Evolutionary conservation across 2,888 invertebrate genomes (phyloP).

Genomic region (Xestia sexstrigata): DNA sequence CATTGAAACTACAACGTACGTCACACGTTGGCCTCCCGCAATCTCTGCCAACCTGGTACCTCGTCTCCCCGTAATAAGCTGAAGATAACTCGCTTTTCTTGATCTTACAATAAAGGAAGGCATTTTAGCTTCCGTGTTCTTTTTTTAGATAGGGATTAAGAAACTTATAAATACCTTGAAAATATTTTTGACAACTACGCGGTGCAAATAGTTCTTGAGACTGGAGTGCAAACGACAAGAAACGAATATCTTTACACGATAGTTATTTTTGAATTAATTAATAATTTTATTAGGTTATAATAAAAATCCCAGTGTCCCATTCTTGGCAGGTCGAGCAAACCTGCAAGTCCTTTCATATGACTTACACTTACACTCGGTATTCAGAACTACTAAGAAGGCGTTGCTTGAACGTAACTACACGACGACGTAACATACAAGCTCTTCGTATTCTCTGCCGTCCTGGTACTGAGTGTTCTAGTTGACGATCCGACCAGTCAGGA

Average conservation of each 20-base stretch:
- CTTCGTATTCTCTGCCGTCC: slow-evolving; percentile 77
- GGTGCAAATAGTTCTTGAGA: not conserved
- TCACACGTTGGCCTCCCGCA: slow-evolving; percentile 84
- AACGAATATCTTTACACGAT: not conserved
- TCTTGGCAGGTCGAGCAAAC: slow-evolving; percentile 60
- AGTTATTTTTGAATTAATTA: slow-evolving; percentile 11
- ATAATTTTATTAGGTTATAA: slow-evolving; percentile 33
- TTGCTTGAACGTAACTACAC: slow-evolving; percentile 61
- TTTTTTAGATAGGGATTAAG: slow-evolving; percentile 58
- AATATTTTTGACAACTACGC: not conserved
- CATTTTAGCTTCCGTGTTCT: slow-evolving; percentile 84
- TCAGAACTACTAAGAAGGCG: slow-evolving; percentile 74
- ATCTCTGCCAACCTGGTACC: slow-evolving; percentile 87
- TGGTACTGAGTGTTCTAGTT: slow-evolving; percentile 89
- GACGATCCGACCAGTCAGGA: slow-evolving; percentile 86
- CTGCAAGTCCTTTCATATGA: slow-evolving; percentile 76
- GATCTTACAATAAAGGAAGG: slow-evolving; percentile 82
- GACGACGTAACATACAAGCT: slow-evolving; percentile 64
- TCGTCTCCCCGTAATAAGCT: slow-evolving; percentile 89
- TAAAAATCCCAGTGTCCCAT: slow-evolving; percentile 62
- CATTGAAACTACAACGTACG: slow-evolving; percentile 81
- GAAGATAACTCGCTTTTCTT: slow-evolving; percentile 89
- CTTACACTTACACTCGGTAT: slow-evolving; percentile 76
- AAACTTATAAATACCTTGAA: slow-evolving; percentile 32
- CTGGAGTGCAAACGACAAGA: slow-evolving; percentile 11